Percentiles rank a stretch among this genome's conserved stretches.
Conservation (phyloP, 2,797 vertebrate genomes). For the Choloepus didactylus region DNA sequence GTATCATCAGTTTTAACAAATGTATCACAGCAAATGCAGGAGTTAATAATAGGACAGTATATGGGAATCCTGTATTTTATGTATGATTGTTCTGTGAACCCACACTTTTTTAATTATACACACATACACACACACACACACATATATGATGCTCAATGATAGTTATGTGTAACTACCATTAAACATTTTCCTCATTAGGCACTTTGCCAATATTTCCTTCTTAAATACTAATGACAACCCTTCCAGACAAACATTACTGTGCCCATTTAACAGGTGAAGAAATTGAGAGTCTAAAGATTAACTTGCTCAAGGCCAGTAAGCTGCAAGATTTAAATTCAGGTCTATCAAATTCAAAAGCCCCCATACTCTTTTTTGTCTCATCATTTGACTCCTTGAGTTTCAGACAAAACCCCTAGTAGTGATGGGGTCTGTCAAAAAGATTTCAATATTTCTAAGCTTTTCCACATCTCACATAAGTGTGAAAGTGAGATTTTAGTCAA, state of each 20-base stretch:
- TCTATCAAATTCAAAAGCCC: conserved; percentile 48
- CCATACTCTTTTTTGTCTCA: neutral
- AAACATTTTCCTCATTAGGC: neutral
- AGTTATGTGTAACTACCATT: neutral
- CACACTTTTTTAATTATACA: no score
- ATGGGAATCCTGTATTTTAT: no score
- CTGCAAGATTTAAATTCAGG: neutral
- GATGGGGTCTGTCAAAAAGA: neutral
- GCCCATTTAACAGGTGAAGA: conserved; percentile 41
- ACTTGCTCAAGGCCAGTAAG: conserved; percentile 5
- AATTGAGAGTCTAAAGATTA: neutral
- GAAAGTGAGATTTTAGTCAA: neutral
- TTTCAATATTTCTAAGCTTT: neutral
- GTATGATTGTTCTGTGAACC: no score
- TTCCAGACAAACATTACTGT: neutral
- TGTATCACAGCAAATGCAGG: no score
- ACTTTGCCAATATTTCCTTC: neutral
- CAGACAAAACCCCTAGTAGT: neutral
- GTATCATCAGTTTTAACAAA: no score
- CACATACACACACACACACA: no score
- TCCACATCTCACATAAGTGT: neutral
- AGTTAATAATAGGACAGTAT: no score
- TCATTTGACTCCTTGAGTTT: neutral
- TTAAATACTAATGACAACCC: neutral
- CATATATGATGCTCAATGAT: neutral